A percentile compares a stretch with the other conserved stretches of the same genome.
Conservation (phyloP, 2,888 invertebrate species). For the Dendrolimus houi region DNA sequence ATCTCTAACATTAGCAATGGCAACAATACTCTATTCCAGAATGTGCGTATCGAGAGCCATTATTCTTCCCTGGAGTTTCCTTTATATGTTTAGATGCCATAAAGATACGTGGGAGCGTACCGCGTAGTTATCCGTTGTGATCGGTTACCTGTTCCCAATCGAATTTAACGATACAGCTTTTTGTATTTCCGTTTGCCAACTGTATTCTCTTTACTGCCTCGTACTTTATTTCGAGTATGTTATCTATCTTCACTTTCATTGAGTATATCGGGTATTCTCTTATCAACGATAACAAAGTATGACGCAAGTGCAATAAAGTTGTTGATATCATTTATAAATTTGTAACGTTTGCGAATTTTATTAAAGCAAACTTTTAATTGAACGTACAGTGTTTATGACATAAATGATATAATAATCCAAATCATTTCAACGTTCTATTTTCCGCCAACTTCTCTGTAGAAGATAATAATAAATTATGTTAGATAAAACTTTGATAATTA, state of each 20-base stretch:
- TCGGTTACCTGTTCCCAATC: constrained; percentile 52
- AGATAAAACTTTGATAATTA: no score
- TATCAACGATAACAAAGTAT: no score
- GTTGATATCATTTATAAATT: no score
- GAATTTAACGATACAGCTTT: constrained; percentile 39
- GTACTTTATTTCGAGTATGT: neutral
- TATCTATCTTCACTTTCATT: neutral
- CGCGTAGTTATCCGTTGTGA: constrained; percentile 45
- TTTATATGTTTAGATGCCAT: constrained; percentile 64
- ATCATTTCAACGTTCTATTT: no score
- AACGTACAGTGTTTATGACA: no score
- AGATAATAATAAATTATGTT: no score
- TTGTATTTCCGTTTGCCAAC: constrained; percentile 15
- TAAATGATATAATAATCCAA: no score
- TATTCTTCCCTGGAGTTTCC: constrained; percentile 59
- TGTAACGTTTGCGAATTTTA: no score
- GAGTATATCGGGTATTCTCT: neutral
- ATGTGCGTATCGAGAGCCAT: constrained; percentile 62
- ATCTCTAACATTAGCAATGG: constrained; percentile 44
- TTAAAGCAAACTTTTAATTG: no score
- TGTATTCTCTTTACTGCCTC: neutral
- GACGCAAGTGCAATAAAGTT: no score
- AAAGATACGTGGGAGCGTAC: constrained; percentile 54
- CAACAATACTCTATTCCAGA: constrained; percentile 55
- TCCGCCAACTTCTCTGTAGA: no score